phyloP scores from a whole-genome alignment of 2,888 invertebrate genomes.

The Torymus texanus region DNA sequence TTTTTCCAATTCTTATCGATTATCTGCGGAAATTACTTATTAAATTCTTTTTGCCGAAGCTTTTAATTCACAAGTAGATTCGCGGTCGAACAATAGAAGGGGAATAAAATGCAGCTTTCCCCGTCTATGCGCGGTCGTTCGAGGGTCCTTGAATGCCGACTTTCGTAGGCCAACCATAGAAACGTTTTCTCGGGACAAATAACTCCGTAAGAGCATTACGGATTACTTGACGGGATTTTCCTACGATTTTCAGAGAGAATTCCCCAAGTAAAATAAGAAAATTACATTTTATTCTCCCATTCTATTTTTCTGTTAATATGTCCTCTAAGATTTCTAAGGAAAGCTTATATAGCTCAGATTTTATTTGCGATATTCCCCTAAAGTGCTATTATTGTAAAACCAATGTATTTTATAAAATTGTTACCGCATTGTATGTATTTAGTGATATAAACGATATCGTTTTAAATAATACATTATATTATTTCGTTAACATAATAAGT shows the following conservation, averaged over 20 bases:
- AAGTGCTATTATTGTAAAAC: no score
- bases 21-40: slow-evolving; percentile 15
- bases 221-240: slow-evolving; percentile 52
- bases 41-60: slow-evolving; percentile 46
- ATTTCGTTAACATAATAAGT: no score
- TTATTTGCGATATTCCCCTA: no score
- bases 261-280: slow-evolving; percentile 39
- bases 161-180: slow-evolving; percentile 49
- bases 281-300: slow-evolving; percentile 26
- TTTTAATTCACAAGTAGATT: slow-evolving; percentile 55
- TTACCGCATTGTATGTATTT: no score
- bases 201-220: slow-evolving; percentile 58
- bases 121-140: slow-evolving; percentile 37
- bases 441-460: no score
- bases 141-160: slow-evolving; percentile 48
- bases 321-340: background rate
- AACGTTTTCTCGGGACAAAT: slow-evolving; percentile 60
- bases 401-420: no score
- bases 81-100: slow-evolving; percentile 43
- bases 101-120: slow-evolving; percentile 53
- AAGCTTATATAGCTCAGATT: no score
- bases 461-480: no score
- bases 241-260: slow-evolving; percentile 44
- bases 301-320: slow-evolving; percentile 32
- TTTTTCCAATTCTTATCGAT: background rate